These are phyloP conservation scores for Misgurnus mizolepis DNA, from an alignment of 2,113 vertebrate species.

Conservation along the genomic window DNA sequence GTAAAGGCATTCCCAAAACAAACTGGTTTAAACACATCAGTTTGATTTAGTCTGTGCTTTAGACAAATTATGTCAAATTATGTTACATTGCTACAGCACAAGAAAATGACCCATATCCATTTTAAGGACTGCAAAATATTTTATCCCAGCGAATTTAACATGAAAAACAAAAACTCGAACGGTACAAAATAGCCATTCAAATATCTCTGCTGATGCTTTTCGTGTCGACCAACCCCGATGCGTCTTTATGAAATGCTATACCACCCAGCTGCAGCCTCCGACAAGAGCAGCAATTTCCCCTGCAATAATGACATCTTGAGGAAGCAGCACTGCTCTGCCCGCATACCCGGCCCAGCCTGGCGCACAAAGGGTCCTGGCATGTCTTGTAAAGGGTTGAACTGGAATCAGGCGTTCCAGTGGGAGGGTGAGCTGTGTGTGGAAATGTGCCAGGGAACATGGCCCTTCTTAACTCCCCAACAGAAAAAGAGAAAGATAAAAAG, in stretches of 20 bases:
- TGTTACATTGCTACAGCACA: background rate
- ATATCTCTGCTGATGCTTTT: constrained; percentile 39
- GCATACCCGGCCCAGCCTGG: constrained; percentile 61
- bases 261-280: constrained; percentile 63
- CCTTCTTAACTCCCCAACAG: constrained; percentile 69
- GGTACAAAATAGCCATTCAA: constrained; percentile 46
- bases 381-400: constrained; percentile 62
- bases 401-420: constrained; percentile 62
- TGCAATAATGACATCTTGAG: constrained; percentile 68
- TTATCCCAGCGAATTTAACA: constrained; percentile 1
- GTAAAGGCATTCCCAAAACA: background rate
- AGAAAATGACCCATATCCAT: background rate
- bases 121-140: background rate
- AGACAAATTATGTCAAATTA: background rate
- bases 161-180: constrained; percentile 27
- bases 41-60: background rate
- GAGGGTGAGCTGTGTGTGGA: constrained; percentile 65
- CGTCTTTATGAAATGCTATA: constrained; percentile 40
- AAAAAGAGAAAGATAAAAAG: constrained; percentile 58
- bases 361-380: constrained; percentile 68
- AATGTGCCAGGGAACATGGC: constrained; percentile 69
- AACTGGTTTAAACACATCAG: background rate
- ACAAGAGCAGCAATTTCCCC: constrained; percentile 63
- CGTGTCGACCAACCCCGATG: constrained; percentile 38
- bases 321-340: constrained; percentile 61